Conservation (phyloP, 2,797 vertebrate species). For the Anisognathus igniventris region DNA sequence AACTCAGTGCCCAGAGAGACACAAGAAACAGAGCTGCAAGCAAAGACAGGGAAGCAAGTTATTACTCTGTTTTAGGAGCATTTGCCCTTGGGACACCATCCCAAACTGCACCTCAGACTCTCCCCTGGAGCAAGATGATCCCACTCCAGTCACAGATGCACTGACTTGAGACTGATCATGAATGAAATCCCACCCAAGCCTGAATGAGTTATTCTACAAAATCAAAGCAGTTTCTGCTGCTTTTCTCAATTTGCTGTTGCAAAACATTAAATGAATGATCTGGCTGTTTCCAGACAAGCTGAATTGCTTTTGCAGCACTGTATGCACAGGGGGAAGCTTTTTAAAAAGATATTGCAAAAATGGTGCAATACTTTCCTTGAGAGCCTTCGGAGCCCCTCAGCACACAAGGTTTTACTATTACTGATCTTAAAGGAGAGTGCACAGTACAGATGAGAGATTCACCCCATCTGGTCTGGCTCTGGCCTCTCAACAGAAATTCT, state of each 20-base stretch:
- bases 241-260: not conserved
- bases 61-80: not conserved
- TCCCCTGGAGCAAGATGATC: not conserved
- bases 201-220: not conserved
- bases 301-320: not conserved
- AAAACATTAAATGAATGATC: not conserved
- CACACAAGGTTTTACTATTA: not conserved
- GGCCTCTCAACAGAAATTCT: not conserved
- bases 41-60: not conserved
- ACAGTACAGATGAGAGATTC: not conserved
- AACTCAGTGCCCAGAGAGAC: not conserved
- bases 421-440: not conserved
- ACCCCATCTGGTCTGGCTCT: not conserved
- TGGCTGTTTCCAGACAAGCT: not conserved
- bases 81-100: not conserved
- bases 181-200: not conserved
- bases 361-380: not conserved
- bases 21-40: not conserved
- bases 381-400: not conserved
- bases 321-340: not conserved
- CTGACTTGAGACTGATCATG: not conserved
- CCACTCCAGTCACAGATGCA: not conserved
- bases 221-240: not conserved
- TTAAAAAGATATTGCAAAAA: not conserved
- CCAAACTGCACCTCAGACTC: not conserved